Conservation (phyloP, 2,888 invertebrate species). For the Agrenia bidenticulata region DNA sequence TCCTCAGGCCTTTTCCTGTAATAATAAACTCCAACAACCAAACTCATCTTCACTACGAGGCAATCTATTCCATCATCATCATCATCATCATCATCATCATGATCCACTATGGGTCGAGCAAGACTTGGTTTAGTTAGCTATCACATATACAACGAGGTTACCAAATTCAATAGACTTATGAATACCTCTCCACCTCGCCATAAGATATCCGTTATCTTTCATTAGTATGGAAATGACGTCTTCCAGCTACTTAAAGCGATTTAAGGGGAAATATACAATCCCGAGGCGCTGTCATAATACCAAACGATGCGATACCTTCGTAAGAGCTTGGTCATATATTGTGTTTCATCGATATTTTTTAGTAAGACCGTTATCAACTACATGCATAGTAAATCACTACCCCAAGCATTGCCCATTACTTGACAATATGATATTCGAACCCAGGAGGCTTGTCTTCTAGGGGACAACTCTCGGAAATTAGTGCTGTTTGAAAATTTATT, state of each 20-base stretch:
- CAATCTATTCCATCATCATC: slow-evolving; percentile 27
- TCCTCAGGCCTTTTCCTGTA: slow-evolving; percentile 49
- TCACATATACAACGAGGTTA: not conserved
- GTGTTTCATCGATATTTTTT: too few relatives aligned
- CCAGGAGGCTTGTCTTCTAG: too few relatives aligned
- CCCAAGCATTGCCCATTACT: too few relatives aligned
- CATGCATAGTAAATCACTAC: too few relatives aligned
- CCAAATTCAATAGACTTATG: not conserved
- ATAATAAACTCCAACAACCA: slow-evolving; percentile 53
- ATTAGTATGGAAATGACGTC: slow-evolving; percentile 22
- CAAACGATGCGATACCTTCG: too few relatives aligned
- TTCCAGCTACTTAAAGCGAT: slow-evolving; percentile 12
- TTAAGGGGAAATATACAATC: not conserved
- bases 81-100: slow-evolving; percentile 4
- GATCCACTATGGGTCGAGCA: not conserved
- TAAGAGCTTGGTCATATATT: too few relatives aligned
- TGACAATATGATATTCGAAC: too few relatives aligned
- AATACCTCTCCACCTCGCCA: not conserved
- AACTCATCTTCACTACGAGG: slow-evolving; percentile 46
- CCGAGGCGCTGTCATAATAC: not conserved
- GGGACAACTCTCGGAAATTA: too few relatives aligned
- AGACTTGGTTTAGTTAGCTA: not conserved
- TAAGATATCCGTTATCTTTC: slow-evolving; percentile 18
- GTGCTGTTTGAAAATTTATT: too few relatives aligned
- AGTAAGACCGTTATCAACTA: too few relatives aligned